Base-by-base conservation (phyloP, 2,113 vertebrate genomes). In the Oryzias curvinotus region DNA sequence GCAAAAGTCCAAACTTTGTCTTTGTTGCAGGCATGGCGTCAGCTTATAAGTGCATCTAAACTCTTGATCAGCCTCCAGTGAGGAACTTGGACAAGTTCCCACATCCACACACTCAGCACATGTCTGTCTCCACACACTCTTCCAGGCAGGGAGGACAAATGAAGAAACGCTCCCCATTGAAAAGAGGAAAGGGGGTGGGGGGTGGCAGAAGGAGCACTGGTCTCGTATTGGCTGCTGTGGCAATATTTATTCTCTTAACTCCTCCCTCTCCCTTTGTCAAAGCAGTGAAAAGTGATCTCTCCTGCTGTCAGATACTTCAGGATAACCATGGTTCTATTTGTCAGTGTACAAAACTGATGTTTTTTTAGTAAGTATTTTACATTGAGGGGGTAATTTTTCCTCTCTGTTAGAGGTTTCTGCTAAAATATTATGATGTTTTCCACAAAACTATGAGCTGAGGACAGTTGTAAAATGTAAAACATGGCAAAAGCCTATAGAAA, bases 161-260 rank as follows among this genome's bases (percentile, higher is more conserved):
- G 81, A 85, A 82, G 90, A 90, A 90, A 87, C 86, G 87, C 85
- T 80, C 61, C 76, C 73, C 85, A 86, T 90, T 90, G 70, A 79
- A 73, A 73, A 73, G 63, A 83, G 74, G 59, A 15, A 63, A 62
- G 69, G 65, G 68, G 65, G 71, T 60, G 69, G 65, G 68, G 65
- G 71, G 59, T 68, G 62, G 63, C 72, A 64, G 73, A 78, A 79
- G 75, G 80, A 80, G 81, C 57, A 71, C 70, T 48, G 56, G 63
- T 77, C 58, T 36, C 49, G 86, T 48, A 90, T 87, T 91, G 90
- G 89, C 74, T 72, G 73, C 52, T 54, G 49, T 51, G 61, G 66
- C 75, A 80, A 81, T 83, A 83, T 87, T 80, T 87, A 79, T 71
- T 69, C 68, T 58, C 55, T 50, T 65, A 36, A 68, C 87, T 87